Conservation (phyloP, 2,113 vertebrate species). For the Procavia capensis region DNA sequence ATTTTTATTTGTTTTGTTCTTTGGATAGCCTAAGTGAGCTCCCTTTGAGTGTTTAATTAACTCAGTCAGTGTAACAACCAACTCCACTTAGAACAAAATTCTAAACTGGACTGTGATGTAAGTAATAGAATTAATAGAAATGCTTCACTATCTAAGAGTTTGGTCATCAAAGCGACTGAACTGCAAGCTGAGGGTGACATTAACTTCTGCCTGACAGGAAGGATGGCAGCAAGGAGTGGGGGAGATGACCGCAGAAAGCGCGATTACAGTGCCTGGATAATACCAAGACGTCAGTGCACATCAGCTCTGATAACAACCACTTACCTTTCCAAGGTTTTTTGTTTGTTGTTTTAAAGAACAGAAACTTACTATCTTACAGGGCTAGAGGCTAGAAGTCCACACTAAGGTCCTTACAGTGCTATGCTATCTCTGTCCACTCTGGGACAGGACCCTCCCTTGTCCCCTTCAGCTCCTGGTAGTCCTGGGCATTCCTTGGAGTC, state of each 20-base stretch:
- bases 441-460: too few species aligned
- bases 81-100: neutral
- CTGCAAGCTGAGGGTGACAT: neutral
- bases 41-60: neutral
- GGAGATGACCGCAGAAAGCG: neutral
- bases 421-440: too few species aligned
- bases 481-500: too few species aligned
- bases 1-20: neutral
- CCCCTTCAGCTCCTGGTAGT: neutral
- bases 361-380: too few species aligned
- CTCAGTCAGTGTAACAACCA: neutral
- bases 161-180: neutral
- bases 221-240: neutral
- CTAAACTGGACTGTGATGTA: neutral
- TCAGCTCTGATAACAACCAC: neutral
- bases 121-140: neutral
- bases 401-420: too few species aligned
- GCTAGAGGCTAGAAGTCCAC: too few species aligned
- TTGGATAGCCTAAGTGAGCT: neutral
- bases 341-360: too few species aligned
- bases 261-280: neutral
- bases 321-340: too few species aligned
- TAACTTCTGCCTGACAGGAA: neutral
- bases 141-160: neutral
- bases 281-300: neutral